A percentile compares a stretch with the other conserved stretches of the same genome.
Conservation (phyloP, 2,113 vertebrate species). For the Anhinga rufa region DNA sequence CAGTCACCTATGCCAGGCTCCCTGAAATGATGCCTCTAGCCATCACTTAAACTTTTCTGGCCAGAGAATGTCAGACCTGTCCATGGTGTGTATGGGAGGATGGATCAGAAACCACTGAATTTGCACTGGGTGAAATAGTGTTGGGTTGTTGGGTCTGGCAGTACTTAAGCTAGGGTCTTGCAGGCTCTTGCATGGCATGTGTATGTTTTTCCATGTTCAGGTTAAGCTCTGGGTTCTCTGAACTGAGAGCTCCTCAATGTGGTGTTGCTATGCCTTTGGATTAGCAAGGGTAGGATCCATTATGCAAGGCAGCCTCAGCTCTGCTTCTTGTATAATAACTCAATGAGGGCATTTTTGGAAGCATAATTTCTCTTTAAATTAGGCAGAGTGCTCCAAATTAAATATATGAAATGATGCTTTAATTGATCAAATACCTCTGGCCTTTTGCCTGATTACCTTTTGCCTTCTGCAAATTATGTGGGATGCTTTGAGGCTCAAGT, state of each 20-base stretch:
- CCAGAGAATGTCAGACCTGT: background rate
- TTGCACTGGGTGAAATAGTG: background rate
- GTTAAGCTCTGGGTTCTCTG: background rate
- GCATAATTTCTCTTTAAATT: background rate
- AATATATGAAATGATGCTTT: background rate
- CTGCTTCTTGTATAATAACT: background rate
- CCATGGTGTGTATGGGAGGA: rapidly evolving
- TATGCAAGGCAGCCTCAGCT: background rate
- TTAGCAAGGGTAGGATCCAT: background rate
- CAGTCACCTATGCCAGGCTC: background rate
- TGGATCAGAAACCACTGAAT: background rate
- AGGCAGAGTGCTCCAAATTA: background rate
- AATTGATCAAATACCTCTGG: background rate
- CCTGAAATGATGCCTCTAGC: background rate
- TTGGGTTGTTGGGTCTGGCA: background rate
- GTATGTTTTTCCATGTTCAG: background rate
- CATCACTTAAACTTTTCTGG: background rate
- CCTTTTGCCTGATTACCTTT: background rate
- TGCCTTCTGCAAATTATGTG: background rate
- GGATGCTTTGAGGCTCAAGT: background rate
- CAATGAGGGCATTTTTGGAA: background rate
- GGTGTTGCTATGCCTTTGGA: background rate
- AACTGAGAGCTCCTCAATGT: background rate
- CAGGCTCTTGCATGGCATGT: background rate
- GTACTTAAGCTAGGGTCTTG: background rate